These are phyloP conservation scores for Zeuzera pyrina DNA, from an alignment of 2,888 invertebrate species.

Conservation along the genomic window DNA sequence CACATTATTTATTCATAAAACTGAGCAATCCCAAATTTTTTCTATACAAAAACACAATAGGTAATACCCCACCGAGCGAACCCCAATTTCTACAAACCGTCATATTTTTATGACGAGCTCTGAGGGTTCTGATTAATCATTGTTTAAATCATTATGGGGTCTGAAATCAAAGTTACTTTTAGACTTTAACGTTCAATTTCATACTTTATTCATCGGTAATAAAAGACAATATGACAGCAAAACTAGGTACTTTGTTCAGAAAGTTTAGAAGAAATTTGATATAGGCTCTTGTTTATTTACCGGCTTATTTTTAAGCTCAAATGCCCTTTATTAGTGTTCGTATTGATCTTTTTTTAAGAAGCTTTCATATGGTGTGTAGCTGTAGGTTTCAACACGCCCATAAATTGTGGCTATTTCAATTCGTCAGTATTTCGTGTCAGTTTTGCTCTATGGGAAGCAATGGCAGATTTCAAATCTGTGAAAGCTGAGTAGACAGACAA, in stretches of 20 bases:
- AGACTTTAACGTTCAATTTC: not conserved
- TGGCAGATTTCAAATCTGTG: no score
- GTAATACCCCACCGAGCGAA: not conserved
- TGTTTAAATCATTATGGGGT: conserved; percentile 2
- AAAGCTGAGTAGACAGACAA: no score
- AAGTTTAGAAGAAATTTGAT: conserved; percentile 5
- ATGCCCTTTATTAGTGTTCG: conserved; percentile 2
- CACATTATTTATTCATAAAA: no score
- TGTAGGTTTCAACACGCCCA: no score
- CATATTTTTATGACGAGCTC: conserved; percentile 9
- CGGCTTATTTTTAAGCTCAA: conserved; percentile 4
- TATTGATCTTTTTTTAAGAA: conserved; percentile 3
- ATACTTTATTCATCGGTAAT: not conserved
- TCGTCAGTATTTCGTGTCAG: no score
- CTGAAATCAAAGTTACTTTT: conserved; percentile 1
- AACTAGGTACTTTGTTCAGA: conserved; percentile 3
- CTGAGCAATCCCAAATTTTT: no score
- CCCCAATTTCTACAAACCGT: conserved; percentile 7
- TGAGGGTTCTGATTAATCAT: conserved; percentile 4
- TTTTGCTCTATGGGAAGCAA: no score
- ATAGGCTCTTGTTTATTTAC: conserved; percentile 4
- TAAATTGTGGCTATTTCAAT: no score
- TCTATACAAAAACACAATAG: not conserved
- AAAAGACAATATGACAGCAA: not conserved
- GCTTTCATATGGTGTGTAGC: no score